Evolutionary conservation across 2,113 vertebrate species (phyloP).

Genomic region (Python bivittatus): DNA sequence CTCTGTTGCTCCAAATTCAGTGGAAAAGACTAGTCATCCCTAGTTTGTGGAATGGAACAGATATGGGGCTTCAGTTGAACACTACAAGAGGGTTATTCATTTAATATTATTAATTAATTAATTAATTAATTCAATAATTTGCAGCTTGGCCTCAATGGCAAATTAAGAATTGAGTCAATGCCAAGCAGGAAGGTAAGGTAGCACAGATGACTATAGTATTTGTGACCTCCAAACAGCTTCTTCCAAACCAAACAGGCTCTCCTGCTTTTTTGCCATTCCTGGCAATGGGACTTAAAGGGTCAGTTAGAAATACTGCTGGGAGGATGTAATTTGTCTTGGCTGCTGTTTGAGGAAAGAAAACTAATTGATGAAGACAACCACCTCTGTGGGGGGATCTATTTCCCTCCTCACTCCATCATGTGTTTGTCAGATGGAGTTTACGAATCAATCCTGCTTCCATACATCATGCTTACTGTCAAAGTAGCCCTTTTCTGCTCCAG

Average conservation of each 20-base stretch:
- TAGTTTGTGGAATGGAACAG: not conserved
- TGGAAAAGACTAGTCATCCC: not conserved
- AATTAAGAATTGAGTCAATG: conserved; percentile 55
- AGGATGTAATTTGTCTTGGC: not conserved
- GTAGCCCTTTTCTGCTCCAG: not conserved
- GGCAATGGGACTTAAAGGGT: conserved; percentile 10
- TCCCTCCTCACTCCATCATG: conserved; percentile 11
- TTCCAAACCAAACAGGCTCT: not conserved
- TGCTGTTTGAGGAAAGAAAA: conserved; percentile 18
- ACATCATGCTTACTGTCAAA: conserved; percentile 38
- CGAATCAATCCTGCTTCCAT: not conserved
- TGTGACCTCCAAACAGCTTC: conserved; percentile 22
- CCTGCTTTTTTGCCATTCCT: conserved; percentile 20
- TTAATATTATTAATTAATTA: not conserved
- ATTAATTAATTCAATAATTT: conserved; percentile 61
- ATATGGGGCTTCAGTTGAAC: not conserved
- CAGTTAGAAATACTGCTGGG: conserved; percentile 21
- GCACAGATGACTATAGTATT: conserved; percentile 31
- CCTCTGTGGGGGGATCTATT: conserved; percentile 22
- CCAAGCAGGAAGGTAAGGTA: conserved; percentile 1
- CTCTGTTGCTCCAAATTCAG: not conserved
- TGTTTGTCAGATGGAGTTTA: conserved; percentile 42
- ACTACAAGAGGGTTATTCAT: not conserved
- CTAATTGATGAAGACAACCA: conserved; percentile 33
- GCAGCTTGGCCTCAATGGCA: conserved; percentile 39